Evolutionary conservation across 2,888 invertebrate genomes (phyloP), one percentile per base, ranked within the genome.

Genomic region (Pristionchus japonicus): DNA sequence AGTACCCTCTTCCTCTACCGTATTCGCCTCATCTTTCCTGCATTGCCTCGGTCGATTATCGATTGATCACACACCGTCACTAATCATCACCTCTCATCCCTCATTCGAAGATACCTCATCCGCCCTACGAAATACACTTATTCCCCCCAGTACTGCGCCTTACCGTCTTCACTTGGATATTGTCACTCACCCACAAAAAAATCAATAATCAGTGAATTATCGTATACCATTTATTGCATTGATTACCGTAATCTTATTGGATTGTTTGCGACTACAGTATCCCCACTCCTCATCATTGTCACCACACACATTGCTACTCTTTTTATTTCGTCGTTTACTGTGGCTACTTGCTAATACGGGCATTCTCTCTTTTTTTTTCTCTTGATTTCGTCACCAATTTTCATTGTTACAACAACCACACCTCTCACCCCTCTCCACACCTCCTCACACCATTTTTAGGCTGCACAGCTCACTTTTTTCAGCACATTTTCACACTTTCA

Each of bases 281-380:
- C 40, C 74, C 74, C 67, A 6, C 67, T 34, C 67, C n/a, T 17
- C 31, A 43, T n/a, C 40, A 74, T 74, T 74, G 37, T 74, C 37
- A 20, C 74, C 40, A 23, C 74, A 40, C 37, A 40, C 40, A 20
- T n/a, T 82, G 17, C 47, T 52, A 17, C 31, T 49, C 43, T 82
- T 52, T 47, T 80, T 23, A 49, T 43, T 47, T 49, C 82, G 49
- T 82, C 82, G 47, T 82, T 82, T 82, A 49, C 82, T 82, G 82
- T 84, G 84, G 84, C 84, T 84, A 61, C 61, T 61, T 15, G 37
- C 61, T 61, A 84, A 84, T 84, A 84, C 84, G 84, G 84, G 84
- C 84, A 84, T 84, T 82, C 40, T 70, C 70, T 74, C 74, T 74
- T 74, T 74, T 74, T 37, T 74, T 6, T n/a, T n/a, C 67, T 67